Percentiles rank a stretch among this genome's conserved stretches.
phyloP scores from a whole-genome alignment of 2,797 vertebrate genomes.

The Rhinophrynus dorsalis region DNA sequence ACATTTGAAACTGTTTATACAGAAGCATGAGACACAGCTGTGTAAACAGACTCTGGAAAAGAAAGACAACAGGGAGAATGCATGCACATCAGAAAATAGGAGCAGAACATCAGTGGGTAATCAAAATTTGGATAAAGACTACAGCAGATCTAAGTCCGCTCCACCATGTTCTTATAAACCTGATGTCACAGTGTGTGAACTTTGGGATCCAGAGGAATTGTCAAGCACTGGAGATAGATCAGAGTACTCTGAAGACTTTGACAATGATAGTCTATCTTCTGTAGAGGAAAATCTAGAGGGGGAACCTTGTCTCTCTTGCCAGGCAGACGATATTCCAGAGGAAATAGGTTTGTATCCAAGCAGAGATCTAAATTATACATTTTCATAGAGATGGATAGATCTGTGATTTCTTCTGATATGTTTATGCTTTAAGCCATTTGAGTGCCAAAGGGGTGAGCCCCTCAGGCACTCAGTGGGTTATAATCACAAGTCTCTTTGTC shows the following conservation, averaged over 20 bases:
- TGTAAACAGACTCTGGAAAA: slow-evolving; percentile 20
- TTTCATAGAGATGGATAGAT: too few relatives aligned
- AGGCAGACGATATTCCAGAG: slow-evolving; percentile 47
- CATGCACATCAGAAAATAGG: not conserved
- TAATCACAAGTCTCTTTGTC: too few relatives aligned
- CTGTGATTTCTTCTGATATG: too few relatives aligned
- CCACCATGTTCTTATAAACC: slow-evolving; percentile 4
- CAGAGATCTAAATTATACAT: too few relatives aligned
- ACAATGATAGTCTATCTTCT: slow-evolving; percentile 66
- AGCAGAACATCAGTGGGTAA: not conserved
- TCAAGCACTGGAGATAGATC: slow-evolving; percentile 52
- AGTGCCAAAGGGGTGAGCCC: too few relatives aligned
- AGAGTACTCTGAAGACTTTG: slow-evolving; percentile 77
- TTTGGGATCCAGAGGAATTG: slow-evolving; percentile 38
- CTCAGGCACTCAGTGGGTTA: too few relatives aligned
- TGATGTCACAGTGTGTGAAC: not conserved
- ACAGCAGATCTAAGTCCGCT: slow-evolving; percentile 6
- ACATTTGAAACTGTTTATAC: slow-evolving; percentile 60
- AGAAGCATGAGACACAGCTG: slow-evolving; percentile 50
- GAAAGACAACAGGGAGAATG: slow-evolving; percentile 8
- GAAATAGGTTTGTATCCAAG: slow-evolving; percentile 57
- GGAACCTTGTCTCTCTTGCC: slow-evolving; percentile 11
- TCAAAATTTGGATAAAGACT: not conserved
- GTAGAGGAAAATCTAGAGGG: slow-evolving; percentile 56
- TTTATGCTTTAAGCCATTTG: too few relatives aligned